Percentiles rank a stretch among this genome's conserved stretches.
phyloP scores from a whole-genome alignment of 1,140 invertebrate species.

The Cotesia glomerata region DNA sequence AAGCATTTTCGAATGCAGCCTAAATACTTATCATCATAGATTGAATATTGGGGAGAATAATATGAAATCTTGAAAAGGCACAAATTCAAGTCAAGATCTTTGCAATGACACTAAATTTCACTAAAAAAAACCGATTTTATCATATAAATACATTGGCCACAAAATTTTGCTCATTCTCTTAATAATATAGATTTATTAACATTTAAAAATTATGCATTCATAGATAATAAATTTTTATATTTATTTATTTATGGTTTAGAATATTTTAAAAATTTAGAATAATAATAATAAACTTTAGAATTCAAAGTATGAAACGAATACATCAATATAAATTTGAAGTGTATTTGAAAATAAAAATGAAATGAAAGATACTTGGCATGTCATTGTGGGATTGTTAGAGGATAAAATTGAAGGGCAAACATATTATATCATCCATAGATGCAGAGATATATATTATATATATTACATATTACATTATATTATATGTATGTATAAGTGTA shows the following conservation, averaged over 20 bases:
- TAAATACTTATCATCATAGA: too few relatives aligned
- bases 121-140: too few relatives aligned
- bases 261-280: neutral
- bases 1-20: too few relatives aligned
- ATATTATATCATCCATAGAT: too few relatives aligned
- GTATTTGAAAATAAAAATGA: neutral
- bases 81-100: too few relatives aligned
- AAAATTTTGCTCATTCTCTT: too few relatives aligned
- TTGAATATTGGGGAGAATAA: too few relatives aligned
- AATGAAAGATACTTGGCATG: conserved; percentile 9
- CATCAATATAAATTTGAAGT: neutral
- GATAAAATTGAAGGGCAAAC: neutral
- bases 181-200: too few relatives aligned
- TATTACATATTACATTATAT: neutral
- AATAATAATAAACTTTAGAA: neutral
- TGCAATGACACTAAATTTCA: too few relatives aligned
- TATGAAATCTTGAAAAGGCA: too few relatives aligned
- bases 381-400: conserved; percentile 6
- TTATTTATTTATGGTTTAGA: too few relatives aligned
- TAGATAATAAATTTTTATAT: neutral
- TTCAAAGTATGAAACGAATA: neutral
- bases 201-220: neutral
- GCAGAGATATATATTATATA: neutral
- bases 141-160: too few relatives aligned
- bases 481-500: neutral